Conservation (phyloP, 30 jellyfish, hydroid and myxozoan genomes). For the Aurelia coerulea region DNA sequence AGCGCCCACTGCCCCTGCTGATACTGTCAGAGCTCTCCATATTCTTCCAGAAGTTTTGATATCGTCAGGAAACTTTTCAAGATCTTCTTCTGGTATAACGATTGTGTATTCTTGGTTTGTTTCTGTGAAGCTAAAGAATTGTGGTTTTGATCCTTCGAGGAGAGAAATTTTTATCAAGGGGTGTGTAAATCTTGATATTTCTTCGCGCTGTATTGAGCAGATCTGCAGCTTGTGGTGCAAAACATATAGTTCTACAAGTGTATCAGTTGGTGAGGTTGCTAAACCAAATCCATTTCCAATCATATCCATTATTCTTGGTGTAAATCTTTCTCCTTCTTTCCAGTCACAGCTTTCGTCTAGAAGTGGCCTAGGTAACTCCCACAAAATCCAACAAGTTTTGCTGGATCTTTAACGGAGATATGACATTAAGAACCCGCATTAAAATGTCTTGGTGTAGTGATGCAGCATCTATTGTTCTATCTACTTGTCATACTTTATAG, state of each 20-base stretch:
- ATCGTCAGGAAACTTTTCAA: slow-evolving; percentile 26
- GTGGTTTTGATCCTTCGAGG: slow-evolving; percentile 50
- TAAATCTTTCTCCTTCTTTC: no score
- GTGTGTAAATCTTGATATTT: slow-evolving; percentile 42
- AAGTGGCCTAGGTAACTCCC: no score
- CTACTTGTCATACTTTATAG: no score
- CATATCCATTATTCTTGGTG: slow-evolving; percentile 4
- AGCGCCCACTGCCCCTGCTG: slow-evolving; percentile 98
- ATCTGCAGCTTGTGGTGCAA: slow-evolving; percentile 61
- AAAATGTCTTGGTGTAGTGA: no score
- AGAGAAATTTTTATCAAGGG: slow-evolving; percentile 52
- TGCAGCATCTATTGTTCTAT: no score
- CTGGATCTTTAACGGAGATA: no score
- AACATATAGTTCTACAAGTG: slow-evolving; percentile 68
- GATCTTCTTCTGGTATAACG: slow-evolving; percentile 44
- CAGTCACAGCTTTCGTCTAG: no score
- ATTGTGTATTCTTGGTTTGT: slow-evolving; percentile 45
- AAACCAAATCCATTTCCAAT: slow-evolving; percentile 28
- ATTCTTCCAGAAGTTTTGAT: slow-evolving; percentile 65
- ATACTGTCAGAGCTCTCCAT: slow-evolving; percentile 95
- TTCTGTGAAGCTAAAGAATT: slow-evolving; percentile 65
- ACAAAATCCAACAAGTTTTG: no score
- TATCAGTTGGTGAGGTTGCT: slow-evolving; percentile 90
- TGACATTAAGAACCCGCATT: no score
- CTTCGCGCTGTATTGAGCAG: slow-evolving; percentile 50